Base-by-base conservation (phyloP, 2,797 vertebrate species). In the Philypnodon macrostomus region DNA sequence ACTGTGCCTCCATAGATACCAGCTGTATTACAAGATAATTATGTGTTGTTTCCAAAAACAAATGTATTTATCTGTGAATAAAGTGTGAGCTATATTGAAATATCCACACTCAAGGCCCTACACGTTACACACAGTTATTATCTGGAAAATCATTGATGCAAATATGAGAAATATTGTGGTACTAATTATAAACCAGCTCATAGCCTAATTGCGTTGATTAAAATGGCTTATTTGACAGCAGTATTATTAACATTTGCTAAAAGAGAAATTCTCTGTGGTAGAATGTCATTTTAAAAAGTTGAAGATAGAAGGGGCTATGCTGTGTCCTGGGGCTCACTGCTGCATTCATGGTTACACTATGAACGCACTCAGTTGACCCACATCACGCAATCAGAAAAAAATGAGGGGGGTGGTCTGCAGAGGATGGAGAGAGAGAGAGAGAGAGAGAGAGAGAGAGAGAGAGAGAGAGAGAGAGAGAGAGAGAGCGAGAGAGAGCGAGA, bases 311-410 rank as follows among this genome's bases (percentile, higher is more conserved):
- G 26, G 35, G 47, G 26, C 47, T 58, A 36, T 47, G 38, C 40
- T 53, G 60, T 33, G 37, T 74, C 89, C 78, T 67, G 49, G 19
- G 80, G 85, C 74, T 63, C 44, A 47, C 37, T 27, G 35, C 49
- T 32, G 63, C 69, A 57, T 73, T 79, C 60, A 61, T 69, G 70
- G 66, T 79, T 72, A 68, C 47, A 38, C 58, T 66, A 71, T 73
- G 72, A 75, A 58, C 73, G 55, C 58, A 83, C 62, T 66, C 59
- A 27, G 58, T 56, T 87, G 86, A 87, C 85, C 88, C 83, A 88
- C 66, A 87, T 89, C 70, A 76, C 15, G 57, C 58, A 62, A 47
- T 34, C 44, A 38, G 26, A 41, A 38, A 35, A 40, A 55, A 40
- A 54, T n/a, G 23, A 32, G 46, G 53, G 58, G 56, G 47, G 0